phyloP scores from a whole-genome alignment of 2,113 vertebrate species.

The Pseudopodoces humilis region DNA sequence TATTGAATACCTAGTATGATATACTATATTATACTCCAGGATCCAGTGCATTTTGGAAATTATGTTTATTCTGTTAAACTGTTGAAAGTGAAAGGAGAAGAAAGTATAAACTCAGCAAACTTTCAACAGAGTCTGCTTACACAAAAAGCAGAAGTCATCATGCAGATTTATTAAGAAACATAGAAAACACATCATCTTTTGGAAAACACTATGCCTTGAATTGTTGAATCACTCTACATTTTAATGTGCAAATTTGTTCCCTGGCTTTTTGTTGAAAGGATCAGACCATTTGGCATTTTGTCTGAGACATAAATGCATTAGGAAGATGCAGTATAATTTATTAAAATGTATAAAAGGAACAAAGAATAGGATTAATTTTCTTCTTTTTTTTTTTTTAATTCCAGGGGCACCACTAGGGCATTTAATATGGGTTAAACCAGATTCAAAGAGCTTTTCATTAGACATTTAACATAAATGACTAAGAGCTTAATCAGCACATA shows the following conservation, averaged over 20 bases:
- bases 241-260: conserved; percentile 64
- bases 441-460: conserved; percentile 72
- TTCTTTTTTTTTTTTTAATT: conserved; percentile 39
- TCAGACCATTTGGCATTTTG: conserved; percentile 67
- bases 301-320: conserved; percentile 56
- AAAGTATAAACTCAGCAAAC: neutral
- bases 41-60: neutral
- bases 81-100: neutral
- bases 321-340: conserved; percentile 59
- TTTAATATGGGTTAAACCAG: conserved; percentile 67
- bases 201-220: conserved; percentile 16
- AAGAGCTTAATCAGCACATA: conserved; percentile 71
- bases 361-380: conserved; percentile 68
- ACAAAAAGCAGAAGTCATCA: conserved; percentile 28
- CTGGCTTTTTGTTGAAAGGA: conserved; percentile 52
- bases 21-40: neutral
- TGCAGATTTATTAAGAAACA: conserved; percentile 41
- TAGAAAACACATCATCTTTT: conserved; percentile 29
- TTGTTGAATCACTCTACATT: conserved; percentile 55
- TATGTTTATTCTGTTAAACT: neutral
- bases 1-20: neutral
- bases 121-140: neutral
- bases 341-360: conserved; percentile 68
- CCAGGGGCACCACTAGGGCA: conserved; percentile 45
- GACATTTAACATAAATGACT: conserved; percentile 67